Base-by-base conservation (phyloP, 2,888 invertebrate genomes). In the Malthinus seriepunctatus region DNA sequence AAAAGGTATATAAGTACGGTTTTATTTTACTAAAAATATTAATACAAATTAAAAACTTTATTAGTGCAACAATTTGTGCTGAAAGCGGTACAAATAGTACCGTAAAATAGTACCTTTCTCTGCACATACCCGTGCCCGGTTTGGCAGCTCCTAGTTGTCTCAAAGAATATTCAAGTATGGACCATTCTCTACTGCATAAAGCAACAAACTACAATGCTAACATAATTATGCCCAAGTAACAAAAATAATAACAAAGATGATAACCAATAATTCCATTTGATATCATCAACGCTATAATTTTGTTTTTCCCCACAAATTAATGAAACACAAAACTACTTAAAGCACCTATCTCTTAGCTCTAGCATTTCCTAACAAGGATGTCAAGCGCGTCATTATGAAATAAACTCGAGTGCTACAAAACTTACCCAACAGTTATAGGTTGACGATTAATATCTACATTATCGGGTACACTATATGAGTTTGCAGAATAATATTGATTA, bases 361-460 rank as follows among this genome's bases (percentile, higher is more conserved):
- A 23, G 23, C 23, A 23, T 23, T 23, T 23, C 23, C 23, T 23
- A 23, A 23, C 23, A 23, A 23, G 23, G 12, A 23, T 6, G 11
- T 32, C 15, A 44, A 23, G 23, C 44, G 31, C n/a, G 11, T 32
- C 15, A 44, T 23, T 14, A 23, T 3, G 31, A 45, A 54, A 54
- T 23, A 49, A 44, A 45, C 39, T 49, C 34, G 12, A 9, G 8
- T 34, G 6, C 11, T 45, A 14, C 44, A 33, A 51, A 42, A 80
- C 83, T 79, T 81, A 87, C 86, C 86, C 86, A 67, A 85, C 84
- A 71, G 86, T 86, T 51, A 86, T 81, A 10, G 86, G 86, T 67
- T 85, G 86, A 60, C 84, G 78, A 55, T 83, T 81, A 64, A 86
- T 85, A 69, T 83, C 82, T n/a, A 86, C 79, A 74, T 87, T 86